Conservation (phyloP, 2,888 invertebrate species). For the Beris chalybata region DNA sequence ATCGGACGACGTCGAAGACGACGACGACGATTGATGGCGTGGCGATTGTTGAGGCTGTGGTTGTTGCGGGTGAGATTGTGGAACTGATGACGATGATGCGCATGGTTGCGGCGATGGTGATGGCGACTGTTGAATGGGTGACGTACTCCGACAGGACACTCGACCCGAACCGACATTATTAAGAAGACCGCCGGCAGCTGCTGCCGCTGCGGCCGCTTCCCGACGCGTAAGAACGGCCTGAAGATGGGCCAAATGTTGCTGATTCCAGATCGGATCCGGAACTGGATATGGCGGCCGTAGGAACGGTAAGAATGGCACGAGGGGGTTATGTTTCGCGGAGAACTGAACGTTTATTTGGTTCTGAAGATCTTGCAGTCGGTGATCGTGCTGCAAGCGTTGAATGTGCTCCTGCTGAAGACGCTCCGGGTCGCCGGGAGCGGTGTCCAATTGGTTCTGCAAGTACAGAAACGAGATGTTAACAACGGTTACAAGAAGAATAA, state of each 20-base stretch:
- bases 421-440: slow-evolving; percentile 33
- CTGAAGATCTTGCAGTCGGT: slow-evolving; percentile 51
- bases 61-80: neutral
- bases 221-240: slow-evolving; percentile 51
- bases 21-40: slow-evolving; percentile 45
- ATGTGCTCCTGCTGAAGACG: slow-evolving; percentile 49
- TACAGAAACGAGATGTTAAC: neutral
- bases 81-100: slow-evolving; percentile 37
- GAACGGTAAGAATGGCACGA: slow-evolving; percentile 49
- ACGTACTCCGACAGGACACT: slow-evolving; percentile 50
- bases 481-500: too few relatives aligned
- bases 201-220: slow-evolving; percentile 45
- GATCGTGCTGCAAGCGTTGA: slow-evolving; percentile 50
- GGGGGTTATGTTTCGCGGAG: slow-evolving; percentile 41
- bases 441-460: slow-evolving; percentile 33
- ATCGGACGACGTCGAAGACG: slow-evolving; percentile 59
- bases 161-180: slow-evolving; percentile 39
- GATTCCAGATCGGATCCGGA: slow-evolving; percentile 58
- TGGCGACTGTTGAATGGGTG: slow-evolving; percentile 47
- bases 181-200: slow-evolving; percentile 23
- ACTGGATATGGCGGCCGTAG: slow-evolving; percentile 50
- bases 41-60: slow-evolving; percentile 43
- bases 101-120: slow-evolving; percentile 45
- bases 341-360: slow-evolving; percentile 50
- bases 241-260: slow-evolving; percentile 73